Conservation (phyloP, 2,797 vertebrate species). For the Saguinus oedipus region DNA sequence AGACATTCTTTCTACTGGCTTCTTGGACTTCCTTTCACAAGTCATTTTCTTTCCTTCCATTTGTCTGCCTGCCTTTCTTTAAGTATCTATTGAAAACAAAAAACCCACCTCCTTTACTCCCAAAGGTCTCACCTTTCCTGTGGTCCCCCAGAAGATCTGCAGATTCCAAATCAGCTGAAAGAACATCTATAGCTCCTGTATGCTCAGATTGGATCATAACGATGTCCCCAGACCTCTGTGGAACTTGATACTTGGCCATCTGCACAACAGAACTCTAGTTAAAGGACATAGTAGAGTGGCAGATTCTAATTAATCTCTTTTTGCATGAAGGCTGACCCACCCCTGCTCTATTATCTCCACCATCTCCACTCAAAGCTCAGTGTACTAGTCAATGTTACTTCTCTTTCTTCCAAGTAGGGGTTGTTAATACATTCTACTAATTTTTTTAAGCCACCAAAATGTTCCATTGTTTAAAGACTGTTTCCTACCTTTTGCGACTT, state of each 20-base stretch:
- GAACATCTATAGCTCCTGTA: constrained; percentile 86
- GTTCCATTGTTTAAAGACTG: constrained; percentile 10
- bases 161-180: constrained; percentile 86
- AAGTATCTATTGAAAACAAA: background rate
- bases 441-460: background rate
- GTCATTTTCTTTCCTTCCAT: background rate
- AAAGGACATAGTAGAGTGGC: background rate
- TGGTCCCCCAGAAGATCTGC: constrained; percentile 84
- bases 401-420: background rate
- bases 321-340: background rate
- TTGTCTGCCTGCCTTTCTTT: background rate
- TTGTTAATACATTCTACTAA: background rate
- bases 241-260: constrained; percentile 83
- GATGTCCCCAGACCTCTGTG: constrained; percentile 85
- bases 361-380: background rate
- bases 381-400: background rate
- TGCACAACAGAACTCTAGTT: constrained; percentile 81
- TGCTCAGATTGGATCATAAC: constrained; percentile 91
- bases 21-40: background rate
- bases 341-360: background rate
- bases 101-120: background rate
- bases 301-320: background rate
- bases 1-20: background rate
- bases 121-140: constrained; percentile 84
- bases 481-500: constrained; percentile 19